These are phyloP conservation scores for Enhydra lutris DNA, from an alignment of 2,113 vertebrate species.

Conservation along the genomic window DNA sequence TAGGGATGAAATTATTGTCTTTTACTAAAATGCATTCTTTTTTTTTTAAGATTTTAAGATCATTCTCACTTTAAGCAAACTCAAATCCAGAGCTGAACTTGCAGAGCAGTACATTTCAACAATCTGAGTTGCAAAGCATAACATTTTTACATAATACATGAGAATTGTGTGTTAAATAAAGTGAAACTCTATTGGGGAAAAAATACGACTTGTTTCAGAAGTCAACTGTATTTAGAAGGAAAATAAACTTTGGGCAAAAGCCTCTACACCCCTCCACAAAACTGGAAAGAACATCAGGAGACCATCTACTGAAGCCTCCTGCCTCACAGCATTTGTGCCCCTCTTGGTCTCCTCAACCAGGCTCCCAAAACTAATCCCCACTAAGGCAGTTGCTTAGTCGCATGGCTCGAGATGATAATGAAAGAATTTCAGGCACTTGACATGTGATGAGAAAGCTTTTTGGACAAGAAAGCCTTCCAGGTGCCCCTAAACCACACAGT, in stretches of 20 bases:
- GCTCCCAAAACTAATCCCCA: neutral
- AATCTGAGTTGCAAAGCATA: neutral
- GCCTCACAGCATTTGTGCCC: neutral
- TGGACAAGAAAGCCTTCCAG: neutral
- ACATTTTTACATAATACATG: neutral
- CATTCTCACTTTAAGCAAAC: slow-evolving; percentile 2
- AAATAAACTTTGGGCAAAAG: slow-evolving; percentile 11
- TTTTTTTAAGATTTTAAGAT: neutral
- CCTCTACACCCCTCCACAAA: neutral
- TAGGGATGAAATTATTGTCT: neutral
- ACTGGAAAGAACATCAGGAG: neutral
- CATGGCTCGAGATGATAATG: neutral
- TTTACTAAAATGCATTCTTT: slow-evolving; percentile 20
- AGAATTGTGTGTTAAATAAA: neutral
- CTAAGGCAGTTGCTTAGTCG: neutral
- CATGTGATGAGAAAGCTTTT: slow-evolving; percentile 18
- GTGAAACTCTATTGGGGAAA: neutral
- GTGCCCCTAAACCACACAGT: neutral
- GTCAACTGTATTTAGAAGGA: neutral
- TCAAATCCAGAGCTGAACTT: neutral
- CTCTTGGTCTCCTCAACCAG: neutral
- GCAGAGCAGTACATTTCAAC: neutral
- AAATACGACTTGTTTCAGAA: neutral
- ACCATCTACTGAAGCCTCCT: neutral
- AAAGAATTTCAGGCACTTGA: slow-evolving; percentile 13